Evolutionary conservation across 2,888 invertebrate genomes (phyloP).

Genomic region (Oligia latruncula): DNA sequence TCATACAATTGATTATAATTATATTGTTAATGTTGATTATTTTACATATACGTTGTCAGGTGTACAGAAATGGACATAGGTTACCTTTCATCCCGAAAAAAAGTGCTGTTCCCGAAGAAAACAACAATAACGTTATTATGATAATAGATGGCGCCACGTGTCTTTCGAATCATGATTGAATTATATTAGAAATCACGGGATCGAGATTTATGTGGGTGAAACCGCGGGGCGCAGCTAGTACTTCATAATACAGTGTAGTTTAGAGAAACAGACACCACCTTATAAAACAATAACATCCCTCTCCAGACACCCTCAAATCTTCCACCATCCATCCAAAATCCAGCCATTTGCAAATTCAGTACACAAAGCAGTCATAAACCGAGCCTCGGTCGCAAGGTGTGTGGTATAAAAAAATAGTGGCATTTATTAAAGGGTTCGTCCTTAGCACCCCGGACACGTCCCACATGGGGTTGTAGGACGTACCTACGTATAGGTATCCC

Average conservation of each 20-base stretch:
- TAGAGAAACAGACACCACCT: neutral
- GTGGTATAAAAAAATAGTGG: constrained; percentile 83
- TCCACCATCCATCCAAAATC: constrained; percentile 14
- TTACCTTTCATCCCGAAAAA: too few relatives aligned
- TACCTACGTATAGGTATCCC: constrained; percentile 68
- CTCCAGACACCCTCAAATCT: neutral
- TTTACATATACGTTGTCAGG: too few relatives aligned
- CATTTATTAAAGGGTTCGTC: constrained; percentile 87
- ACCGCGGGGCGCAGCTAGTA: too few relatives aligned
- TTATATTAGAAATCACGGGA: too few relatives aligned
- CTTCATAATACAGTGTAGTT: neutral
- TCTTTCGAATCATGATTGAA: too few relatives aligned
- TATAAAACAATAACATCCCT: constrained; percentile 42
- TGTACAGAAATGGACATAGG: too few relatives aligned
- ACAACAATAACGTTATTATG: too few relatives aligned
- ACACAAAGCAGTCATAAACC: constrained; percentile 85
- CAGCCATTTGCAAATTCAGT: constrained; percentile 77
- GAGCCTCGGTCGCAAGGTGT: constrained; percentile 83
- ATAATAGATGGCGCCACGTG: too few relatives aligned
- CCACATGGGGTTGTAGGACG: constrained; percentile 79
- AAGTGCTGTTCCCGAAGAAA: too few relatives aligned
- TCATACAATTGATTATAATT: neutral
- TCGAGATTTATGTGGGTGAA: too few relatives aligned
- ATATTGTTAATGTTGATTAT: neutral
- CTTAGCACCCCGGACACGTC: constrained; percentile 80